Base-by-base conservation (phyloP, 2,888 invertebrate species). In the Aspidiotus rigidus region DNA sequence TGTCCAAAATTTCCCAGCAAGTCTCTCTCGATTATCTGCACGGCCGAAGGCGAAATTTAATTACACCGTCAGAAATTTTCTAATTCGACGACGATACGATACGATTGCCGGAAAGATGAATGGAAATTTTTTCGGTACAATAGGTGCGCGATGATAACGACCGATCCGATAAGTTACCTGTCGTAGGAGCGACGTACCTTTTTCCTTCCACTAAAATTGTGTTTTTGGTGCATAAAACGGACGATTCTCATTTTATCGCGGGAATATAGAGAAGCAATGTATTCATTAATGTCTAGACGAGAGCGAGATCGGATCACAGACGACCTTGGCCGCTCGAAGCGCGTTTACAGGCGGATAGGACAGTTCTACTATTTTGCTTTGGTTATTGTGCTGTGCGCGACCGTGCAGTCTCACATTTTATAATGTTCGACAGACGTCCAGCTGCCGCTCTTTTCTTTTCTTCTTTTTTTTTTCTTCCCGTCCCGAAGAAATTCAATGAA, bases 201-300 rank as follows among this genome's bases (percentile, higher is more conserved):
- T n/a, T 49, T 49, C n/a, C 49, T 44, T 44, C 49, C n/a, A 49
- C 49, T 49, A 28, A 28, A 28, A 28, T 28, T 28, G 28, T 28
- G 28, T 28, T 28, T 28, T 28, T n/a, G 49, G 49, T 49, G 49
- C 11, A 49, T 49, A 28, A 28, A 28, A 28, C 28, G 28, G 1
- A n/a, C 49, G 49, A 49, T n/a, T 49, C 49, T 49, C n/a, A 28
- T 28, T 28, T 28, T 28, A 28, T 28, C 28, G 11, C 49, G n/a
- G 49, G n/a, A 49, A 11, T 49, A n/a, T 49, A 28, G 28, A 28
- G 28, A 28, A 62, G n/a, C 53, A n/a, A 57, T 16, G 55, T 49
- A 64, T 64, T 64, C 55, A 64, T 64, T 64, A 64, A 64, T 64
- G 64, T 64, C 64, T 64, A 64, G 64, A 64, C 64, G 54, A 54